Evolutionary conservation across 1,140 invertebrate genomes (phyloP), one percentile per base, ranked within the genome.

Genomic region (Vollenhovia emeryi): DNA sequence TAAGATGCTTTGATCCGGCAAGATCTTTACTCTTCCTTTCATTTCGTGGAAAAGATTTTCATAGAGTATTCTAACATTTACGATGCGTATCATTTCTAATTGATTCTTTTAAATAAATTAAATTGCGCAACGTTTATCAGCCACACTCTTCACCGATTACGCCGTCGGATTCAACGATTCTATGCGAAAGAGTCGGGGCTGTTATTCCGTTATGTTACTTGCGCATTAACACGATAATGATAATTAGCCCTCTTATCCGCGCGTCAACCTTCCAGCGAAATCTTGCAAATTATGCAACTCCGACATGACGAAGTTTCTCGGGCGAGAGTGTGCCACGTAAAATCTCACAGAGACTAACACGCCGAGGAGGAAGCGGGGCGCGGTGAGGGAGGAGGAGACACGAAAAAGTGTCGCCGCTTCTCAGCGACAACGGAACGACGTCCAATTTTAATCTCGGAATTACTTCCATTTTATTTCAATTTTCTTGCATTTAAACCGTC

Each of bases 381-480:
- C 3, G 1, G n/a, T 11, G 45, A 18, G 57, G 18, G 36, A 15
- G 5, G n/a, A n/a, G 18, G 21, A 43, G 24, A 15, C 76, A 59
- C 62, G 52, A 60, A 55, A 40, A 60, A 64, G 48, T 52, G 74
- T 50, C 36, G 27, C 43, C 75, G 59, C 43, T 60, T 59, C 57
- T 68, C 74, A 73, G 40, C 83, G 57, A 87, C 52, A 86, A 90
- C 84, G 30, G 55, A 86, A 86, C 89, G 88, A 85, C 89, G 88
- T 89, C 76, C 89, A 92, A 92, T 93, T 93, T 93, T 92, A 92
- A 92, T 92, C 88, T 89, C 87, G 79, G 85, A 91, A 93, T 92
- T 90, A 93, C 92, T 93, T 90, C 90, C 92, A 94, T 94, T 93
- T 94, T 92, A 89, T 92, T 91, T 87, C 90, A 92, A 94, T 93